A percentile compares a stretch with the other conserved stretches of the same genome.
These are phyloP conservation scores for Aplodontia rufa DNA, from an alignment of 2,113 vertebrate species.

Conservation along the genomic window DNA sequence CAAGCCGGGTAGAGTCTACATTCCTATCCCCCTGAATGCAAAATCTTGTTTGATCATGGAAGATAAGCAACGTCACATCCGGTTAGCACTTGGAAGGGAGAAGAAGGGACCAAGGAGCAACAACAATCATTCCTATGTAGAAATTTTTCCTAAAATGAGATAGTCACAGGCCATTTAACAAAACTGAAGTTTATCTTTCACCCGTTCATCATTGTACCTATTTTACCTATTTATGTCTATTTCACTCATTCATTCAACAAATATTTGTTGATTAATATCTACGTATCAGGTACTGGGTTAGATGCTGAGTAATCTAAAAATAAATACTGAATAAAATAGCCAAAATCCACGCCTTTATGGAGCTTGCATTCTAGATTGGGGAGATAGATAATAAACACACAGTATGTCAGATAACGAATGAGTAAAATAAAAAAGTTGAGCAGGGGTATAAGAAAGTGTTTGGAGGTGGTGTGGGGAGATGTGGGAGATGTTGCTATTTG, in stretches of 20 bases:
- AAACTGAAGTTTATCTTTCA: background rate
- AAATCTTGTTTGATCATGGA: background rate
- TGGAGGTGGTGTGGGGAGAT: background rate
- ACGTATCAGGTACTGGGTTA: background rate
- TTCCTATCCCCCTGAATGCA: background rate
- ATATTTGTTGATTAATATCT: background rate
- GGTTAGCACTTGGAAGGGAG: background rate
- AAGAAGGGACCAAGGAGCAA: background rate
- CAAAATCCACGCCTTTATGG: background rate
- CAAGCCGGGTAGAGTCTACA: background rate
- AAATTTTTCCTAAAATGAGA: background rate
- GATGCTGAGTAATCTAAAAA: conserved; percentile 14
- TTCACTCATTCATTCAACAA: background rate
- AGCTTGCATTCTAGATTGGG: background rate
- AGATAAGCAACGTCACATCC: background rate
- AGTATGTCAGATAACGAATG: background rate
- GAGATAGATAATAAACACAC: background rate
- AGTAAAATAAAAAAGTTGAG: background rate
- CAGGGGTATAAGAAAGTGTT: too few relatives aligned
- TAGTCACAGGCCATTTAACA: background rate
- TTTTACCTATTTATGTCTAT: background rate
- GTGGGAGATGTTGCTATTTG: background rate
- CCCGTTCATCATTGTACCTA: background rate
- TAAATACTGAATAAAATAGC: background rate
- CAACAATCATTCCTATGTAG: background rate